A percentile compares a stretch with the other conserved stretches of the same genome.
Conservation (phyloP, 2,888 invertebrate species). For the Brachypterus glaber region DNA sequence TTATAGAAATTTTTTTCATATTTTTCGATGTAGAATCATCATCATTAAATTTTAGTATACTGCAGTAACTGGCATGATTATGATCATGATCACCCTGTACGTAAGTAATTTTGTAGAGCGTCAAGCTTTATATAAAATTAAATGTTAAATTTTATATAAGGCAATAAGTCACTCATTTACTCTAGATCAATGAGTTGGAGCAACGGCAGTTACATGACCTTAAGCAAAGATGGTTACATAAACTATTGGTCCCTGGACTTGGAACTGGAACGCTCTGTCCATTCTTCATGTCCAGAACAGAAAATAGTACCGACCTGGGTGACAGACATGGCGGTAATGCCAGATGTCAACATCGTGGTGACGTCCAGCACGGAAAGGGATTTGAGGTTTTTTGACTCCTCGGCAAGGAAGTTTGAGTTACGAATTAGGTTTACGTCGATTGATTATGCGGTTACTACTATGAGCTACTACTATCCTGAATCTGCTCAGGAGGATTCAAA, state of each 20-base stretch:
- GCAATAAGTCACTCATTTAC: no score
- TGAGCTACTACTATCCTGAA: constrained; percentile 53
- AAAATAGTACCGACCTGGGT: constrained; percentile 57
- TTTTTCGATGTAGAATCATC: no score
- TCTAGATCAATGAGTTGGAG: constrained; percentile 48
- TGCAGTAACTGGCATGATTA: no score
- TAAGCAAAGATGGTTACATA: constrained; percentile 66
- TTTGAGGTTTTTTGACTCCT: constrained; percentile 70
- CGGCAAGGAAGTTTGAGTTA: constrained; percentile 61
- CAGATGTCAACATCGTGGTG: constrained; percentile 69
- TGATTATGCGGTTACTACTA: constrained; percentile 47
- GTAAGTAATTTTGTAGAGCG: no score
- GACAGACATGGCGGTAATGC: constrained; percentile 61
- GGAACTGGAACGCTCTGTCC: constrained; percentile 52
- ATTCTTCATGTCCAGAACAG: constrained; percentile 54
- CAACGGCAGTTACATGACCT: constrained; percentile 63
- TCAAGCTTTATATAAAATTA: no score
- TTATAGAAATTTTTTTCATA: no score
- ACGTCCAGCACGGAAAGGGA: constrained; percentile 70
- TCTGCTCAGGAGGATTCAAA: constrained; percentile 50
- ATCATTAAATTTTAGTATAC: no score
- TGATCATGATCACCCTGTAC: no score
- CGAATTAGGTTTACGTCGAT: constrained; percentile 61
- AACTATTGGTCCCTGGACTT: constrained; percentile 71
- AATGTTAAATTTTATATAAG: no score